Evolutionary conservation across 2,797 vertebrate genomes (phyloP), one percentile per base, ranked within the genome.

Genomic region (Neopelma chrysocephalum): DNA sequence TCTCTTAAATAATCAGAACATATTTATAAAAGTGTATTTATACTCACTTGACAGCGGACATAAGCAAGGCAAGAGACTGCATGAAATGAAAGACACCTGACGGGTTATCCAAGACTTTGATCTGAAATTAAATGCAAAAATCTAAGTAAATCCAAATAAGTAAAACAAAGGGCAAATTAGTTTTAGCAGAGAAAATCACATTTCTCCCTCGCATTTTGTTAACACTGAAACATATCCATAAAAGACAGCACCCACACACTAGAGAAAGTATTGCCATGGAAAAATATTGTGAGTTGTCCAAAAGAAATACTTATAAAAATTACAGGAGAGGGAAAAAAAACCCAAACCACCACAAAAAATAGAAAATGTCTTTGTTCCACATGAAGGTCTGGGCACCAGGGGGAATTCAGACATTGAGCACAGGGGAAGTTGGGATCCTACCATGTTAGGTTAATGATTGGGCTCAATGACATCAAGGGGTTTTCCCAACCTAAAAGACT

Each of bases 21-120:
- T 50, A n/a, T 79, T 92, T 54, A 47, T 43, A 79, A 93, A 96
- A 42, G 17, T 15, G 14, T 8, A 13, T 70, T 89, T 50, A 88
- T 76, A 96, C 97, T 98, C 98, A 99, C 99, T 98, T 99, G 81
- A 98, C 97, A 95, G 99, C 99, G 92, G 99, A 99, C 99, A 99
- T 99, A 42, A 99, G 96, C 94, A 99, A 97, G 82, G 99, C 98
- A 93, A 99, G 97, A 40, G 99, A 99, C 78, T 99, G 99, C 99
- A 99, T 99, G 92, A 99, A 99, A 96, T 99, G 98, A 97, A 99
- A 99, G 72, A 99, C 98, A 82, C 99, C 99, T 50, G 97, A 98
- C 8, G 98, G 97, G 83, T 98, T 99, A 87, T 98, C 98, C 97
- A 97, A 97, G 92, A 99, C 98, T 96, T 98, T 98, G 91, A 99